Conservation (phyloP, 2,797 vertebrate species). For the Notolepis coatsorum region DNA sequence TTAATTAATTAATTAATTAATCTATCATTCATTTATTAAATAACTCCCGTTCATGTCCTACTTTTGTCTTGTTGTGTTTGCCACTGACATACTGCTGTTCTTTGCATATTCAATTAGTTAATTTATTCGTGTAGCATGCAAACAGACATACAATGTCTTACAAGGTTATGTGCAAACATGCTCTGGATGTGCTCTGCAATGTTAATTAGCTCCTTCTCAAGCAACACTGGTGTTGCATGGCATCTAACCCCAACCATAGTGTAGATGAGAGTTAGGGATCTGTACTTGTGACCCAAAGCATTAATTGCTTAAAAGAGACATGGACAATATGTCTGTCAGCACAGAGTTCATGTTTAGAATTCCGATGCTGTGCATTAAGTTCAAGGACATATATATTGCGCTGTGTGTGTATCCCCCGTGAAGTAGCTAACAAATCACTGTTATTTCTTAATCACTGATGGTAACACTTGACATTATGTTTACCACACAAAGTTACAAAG, state of each 20-base stretch:
- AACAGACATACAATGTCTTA: constrained; percentile 65
- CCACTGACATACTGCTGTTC: constrained; percentile 59
- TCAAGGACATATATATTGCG: neutral
- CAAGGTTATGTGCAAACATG: constrained; percentile 71
- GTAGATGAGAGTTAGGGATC: constrained; percentile 25
- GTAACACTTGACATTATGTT: constrained; percentile 16
- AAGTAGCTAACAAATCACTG: neutral
- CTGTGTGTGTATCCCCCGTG: neutral
- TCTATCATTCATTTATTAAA: constrained; percentile 53
- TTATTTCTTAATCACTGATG: neutral
- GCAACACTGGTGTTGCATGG: constrained; percentile 27
- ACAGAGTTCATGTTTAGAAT: constrained; percentile 16
- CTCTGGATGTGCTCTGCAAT: constrained; percentile 58
- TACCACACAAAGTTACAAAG: neutral
- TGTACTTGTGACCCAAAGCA: constrained; percentile 42
- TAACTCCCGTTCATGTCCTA: constrained; percentile 32
- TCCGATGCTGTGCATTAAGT: constrained; percentile 8
- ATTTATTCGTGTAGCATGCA: constrained; percentile 71
- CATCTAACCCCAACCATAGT: neutral
- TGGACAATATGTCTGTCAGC: constrained; percentile 39
- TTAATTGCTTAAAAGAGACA: constrained; percentile 26
- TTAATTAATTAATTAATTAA: too few relatives aligned
- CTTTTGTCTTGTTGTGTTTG: constrained; percentile 54
- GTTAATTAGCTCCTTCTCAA: constrained; percentile 61
- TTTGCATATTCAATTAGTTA: constrained; percentile 72